Conservation (phyloP, 2,797 vertebrate species). For the Typhlichthys subterraneus region DNA sequence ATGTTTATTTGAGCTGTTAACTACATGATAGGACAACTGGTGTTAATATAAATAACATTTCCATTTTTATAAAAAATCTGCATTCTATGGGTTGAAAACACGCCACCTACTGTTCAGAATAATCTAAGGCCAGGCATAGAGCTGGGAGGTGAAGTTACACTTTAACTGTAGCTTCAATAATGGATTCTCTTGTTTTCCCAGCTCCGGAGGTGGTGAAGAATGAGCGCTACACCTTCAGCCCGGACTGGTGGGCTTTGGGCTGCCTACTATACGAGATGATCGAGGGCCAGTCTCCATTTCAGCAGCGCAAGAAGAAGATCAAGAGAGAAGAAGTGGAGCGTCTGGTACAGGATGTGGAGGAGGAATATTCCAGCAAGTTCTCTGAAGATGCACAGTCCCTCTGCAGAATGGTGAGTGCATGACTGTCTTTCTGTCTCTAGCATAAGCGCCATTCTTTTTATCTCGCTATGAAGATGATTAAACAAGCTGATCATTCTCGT, state of each 20-base stretch:
- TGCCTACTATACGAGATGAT: constrained; percentile 98
- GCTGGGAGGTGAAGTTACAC: neutral
- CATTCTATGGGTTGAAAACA: too few relatives aligned
- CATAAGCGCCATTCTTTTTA: too few relatives aligned
- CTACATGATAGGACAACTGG: too few relatives aligned
- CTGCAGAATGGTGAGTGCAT: constrained; percentile 85
- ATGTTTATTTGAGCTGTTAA: too few relatives aligned
- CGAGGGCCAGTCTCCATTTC: constrained; percentile 96
- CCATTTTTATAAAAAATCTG: too few relatives aligned
- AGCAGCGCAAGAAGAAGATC: constrained; percentile 97
- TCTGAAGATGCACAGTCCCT: constrained; percentile 86
- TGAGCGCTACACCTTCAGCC: constrained; percentile 93
- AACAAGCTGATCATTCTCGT: too few relatives aligned
- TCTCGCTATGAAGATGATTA: too few relatives aligned
- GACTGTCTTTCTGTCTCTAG: neutral
- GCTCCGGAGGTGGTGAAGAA: constrained; percentile 97
- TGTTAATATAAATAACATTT: too few relatives aligned
- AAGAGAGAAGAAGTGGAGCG: constrained; percentile 96
- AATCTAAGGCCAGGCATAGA: too few relatives aligned
- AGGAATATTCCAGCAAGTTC: constrained; percentile 91
- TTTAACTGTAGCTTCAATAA: neutral
- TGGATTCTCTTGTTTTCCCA: constrained; percentile 38
- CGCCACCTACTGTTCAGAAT: too few relatives aligned
- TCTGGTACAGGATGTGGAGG: constrained; percentile 88
- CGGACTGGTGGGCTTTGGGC: constrained; percentile 97